phyloP scores from a whole-genome alignment of 1,140 invertebrate species.

The Pemphigus obesinymphae region DNA sequence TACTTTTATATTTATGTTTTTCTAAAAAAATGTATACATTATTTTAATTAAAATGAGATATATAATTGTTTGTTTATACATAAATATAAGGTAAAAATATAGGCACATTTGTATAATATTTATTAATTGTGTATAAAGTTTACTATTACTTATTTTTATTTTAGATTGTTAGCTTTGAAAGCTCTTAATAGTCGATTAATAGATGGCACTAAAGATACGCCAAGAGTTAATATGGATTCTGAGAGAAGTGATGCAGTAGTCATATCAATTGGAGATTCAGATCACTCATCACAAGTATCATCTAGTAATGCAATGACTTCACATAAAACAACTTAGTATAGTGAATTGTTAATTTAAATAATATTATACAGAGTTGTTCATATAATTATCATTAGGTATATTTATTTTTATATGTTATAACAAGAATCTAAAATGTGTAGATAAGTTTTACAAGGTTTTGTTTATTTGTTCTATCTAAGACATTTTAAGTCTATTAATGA shows the following conservation, averaged over 20 bases:
- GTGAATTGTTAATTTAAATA: not conserved
- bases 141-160: not conserved
- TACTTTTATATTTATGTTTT: no score
- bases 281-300: not conserved
- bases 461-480: not conserved
- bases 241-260: constrained; percentile 15
- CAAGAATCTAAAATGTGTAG: not conserved
- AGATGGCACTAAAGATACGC: not conserved
- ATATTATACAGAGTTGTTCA: not conserved
- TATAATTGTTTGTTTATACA: no score
- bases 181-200: constrained; percentile 30
- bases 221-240: not conserved
- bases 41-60: no score
- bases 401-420: not conserved
- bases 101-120: no score
- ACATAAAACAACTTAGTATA: not conserved
- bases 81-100: no score
- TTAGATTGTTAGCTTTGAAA: constrained; percentile 11
- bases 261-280: constrained; percentile 19
- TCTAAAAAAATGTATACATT: no score
- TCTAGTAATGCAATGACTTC: not conserved
- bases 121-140: not conserved
- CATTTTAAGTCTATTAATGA: no score
- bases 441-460: not conserved
- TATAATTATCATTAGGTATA: not conserved